phyloP scores from a whole-genome alignment of 2,797 vertebrate species.

The Ctenopoma kingsleyae region DNA sequence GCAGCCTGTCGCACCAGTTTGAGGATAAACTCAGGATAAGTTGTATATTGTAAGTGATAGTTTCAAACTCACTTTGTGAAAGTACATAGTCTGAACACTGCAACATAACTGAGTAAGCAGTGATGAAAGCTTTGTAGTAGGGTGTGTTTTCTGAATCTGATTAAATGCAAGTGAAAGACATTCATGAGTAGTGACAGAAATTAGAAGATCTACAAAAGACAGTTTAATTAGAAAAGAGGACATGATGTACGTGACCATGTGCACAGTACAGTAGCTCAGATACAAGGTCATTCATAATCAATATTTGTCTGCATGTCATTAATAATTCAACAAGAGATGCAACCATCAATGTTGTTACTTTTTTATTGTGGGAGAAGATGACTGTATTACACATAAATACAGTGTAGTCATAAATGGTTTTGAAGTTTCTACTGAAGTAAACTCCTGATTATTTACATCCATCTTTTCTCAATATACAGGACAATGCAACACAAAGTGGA shows the following conservation, averaged over 20 bases:
- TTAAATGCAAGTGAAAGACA: not conserved
- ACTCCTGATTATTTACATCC: no score
- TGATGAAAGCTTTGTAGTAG: not conserved
- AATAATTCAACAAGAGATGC: not conserved
- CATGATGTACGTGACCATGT: not conserved
- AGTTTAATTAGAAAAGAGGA: not conserved
- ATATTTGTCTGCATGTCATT: not conserved
- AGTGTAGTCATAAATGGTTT: no score
- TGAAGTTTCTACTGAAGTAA: no score
- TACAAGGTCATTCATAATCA: not conserved
- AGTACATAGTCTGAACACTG: not conserved
- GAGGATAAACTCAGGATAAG: not conserved
- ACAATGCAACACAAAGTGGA: no score
- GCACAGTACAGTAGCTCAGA: no score
- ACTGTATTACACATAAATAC: no score
- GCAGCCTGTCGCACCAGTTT: slow-evolving; percentile 15
- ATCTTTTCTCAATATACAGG: no score
- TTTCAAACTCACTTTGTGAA: not conserved
- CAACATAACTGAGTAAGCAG: not conserved
- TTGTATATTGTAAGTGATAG: not conserved
- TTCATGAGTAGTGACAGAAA: not conserved
- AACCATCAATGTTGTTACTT: no score
- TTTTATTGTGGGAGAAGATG: no score
- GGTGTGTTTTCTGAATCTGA: not conserved
- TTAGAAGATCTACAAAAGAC: not conserved